Conservation (phyloP, 2,113 vertebrate species). For the Xyrauchen texanus region DNA sequence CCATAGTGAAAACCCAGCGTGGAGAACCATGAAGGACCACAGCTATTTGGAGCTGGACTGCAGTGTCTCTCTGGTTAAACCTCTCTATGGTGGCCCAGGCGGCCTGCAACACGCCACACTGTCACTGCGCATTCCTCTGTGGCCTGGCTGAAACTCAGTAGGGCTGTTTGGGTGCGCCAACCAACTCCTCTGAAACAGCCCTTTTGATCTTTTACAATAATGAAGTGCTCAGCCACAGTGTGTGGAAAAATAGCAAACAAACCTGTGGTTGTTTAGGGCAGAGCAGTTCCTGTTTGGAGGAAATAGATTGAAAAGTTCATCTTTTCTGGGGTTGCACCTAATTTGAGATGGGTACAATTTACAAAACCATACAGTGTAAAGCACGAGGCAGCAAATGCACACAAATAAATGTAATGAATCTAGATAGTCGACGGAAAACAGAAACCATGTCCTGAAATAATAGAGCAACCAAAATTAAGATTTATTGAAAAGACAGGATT, state of each 20-base stretch:
- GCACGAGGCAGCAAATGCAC: background rate
- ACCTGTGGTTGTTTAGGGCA: conserved; percentile 67
- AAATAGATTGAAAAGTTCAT: conserved; percentile 36
- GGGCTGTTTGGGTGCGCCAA: conserved; percentile 57
- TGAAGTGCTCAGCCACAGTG: conserved; percentile 55
- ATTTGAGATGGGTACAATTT: conserved; percentile 15
- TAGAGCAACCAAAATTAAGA: no score
- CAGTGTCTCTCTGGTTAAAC: conserved; percentile 59
- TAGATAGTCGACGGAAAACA: background rate
- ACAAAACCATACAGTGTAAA: conserved; percentile 11
- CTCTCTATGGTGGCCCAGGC: conserved; percentile 50
- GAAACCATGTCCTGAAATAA: background rate
- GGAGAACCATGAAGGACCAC: conserved; percentile 55
- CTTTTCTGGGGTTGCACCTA: conserved; percentile 16
- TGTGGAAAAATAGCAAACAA: conserved; percentile 73
- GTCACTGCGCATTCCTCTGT: conserved; percentile 63
- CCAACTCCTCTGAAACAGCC: conserved; percentile 59
- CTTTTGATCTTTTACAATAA: conserved; percentile 73
- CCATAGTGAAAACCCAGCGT: conserved; percentile 56
- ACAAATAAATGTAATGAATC: background rate
- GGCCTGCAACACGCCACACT: conserved; percentile 22
- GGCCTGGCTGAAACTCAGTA: conserved; percentile 61
- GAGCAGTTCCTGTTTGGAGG: conserved; percentile 67
- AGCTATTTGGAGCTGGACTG: conserved; percentile 66
- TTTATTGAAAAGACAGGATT: no score